A percentile compares a stretch with the other conserved stretches of the same genome.
Evolutionary conservation across 2,888 invertebrate species (phyloP).

Genomic region (Athalia circularis): DNA sequence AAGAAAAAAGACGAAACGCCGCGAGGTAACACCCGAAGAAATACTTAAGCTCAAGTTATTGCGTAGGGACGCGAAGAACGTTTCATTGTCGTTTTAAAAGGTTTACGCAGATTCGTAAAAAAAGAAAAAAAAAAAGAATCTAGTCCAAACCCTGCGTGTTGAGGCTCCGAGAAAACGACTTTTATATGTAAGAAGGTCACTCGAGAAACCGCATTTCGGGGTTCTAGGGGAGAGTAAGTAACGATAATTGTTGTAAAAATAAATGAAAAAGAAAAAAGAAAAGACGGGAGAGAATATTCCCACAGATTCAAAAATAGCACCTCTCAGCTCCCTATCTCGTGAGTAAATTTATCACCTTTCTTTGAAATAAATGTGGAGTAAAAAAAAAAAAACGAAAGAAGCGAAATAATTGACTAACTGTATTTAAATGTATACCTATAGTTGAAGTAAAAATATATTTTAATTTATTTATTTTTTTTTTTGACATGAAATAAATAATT

Average conservation of each 20-base stretch:
- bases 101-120: conserved; percentile 53
- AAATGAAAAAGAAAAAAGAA: conserved; percentile 18
- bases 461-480: too few relatives aligned
- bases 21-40: conserved; percentile 21
- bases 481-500: neutral
- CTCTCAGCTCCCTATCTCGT: neutral
- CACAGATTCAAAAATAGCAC: conserved; percentile 41
- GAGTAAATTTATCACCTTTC: too few relatives aligned
- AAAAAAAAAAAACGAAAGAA: too few relatives aligned
- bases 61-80: neutral
- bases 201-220: conserved; percentile 17
- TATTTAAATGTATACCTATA: too few relatives aligned
- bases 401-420: too few relatives aligned
- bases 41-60: conserved; percentile 37
- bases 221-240: conserved; percentile 47
- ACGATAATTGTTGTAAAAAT: conserved; percentile 53
- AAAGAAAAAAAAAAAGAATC: neutral
- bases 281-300: neutral
- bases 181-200: conserved; percentile 5
- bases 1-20: neutral
- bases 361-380: too few relatives aligned
- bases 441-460: too few relatives aligned
- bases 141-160: neutral
- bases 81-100: conserved; percentile 28
- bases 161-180: conserved; percentile 1